Evolutionary conservation across 2,113 vertebrate genomes (phyloP), one percentile per base, ranked within the genome.

Genomic region (Hyperopisus bebe): DNA sequence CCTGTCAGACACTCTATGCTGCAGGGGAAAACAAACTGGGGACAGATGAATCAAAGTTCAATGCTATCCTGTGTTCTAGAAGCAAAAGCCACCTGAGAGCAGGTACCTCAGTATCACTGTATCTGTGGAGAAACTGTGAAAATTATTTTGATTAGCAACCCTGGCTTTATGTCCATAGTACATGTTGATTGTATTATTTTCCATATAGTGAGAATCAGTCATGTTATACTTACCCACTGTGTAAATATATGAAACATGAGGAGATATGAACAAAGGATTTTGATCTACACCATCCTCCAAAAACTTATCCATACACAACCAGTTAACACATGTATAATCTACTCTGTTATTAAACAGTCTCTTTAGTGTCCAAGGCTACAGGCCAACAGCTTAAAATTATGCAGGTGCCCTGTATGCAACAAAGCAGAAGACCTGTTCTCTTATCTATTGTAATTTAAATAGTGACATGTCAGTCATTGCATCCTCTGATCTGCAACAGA

Each of bases 11-110:
- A 0, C 93, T 99, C 2, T 99, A 99, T 89, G 97, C 97, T 70
- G 98, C 98, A 5, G 98, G 98, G 91, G 98, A 99, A 94, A 98
- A 96, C 89, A 98, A 98, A 87, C 93, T 99, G 5, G 98, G 98
- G 89, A 99, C 98, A 1, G 98, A 99, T 1, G 98, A 99, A 92
- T 99, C 98, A 87, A 98, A 97, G 91, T 99, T 99, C 93, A 99
- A 99, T 10, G 97, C 97, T 1, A 96, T 99, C 91, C 95, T 99
- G 58, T 99, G 98, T 48, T 91, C 98, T 53, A 96, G 98, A 92
- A 99, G 98, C 95, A 96, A 96, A 92, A 24, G 95, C 88, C 98
- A 99, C 90, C 97, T 99, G 89, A 96, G 96, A 95, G 96, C 98
- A 96, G 98, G 98, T 99, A 96, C 93, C n/a, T 42, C 74, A 58